Evolutionary conservation across 2,888 invertebrate species (phyloP).

Genomic region (Lasioglossum calceatum): DNA sequence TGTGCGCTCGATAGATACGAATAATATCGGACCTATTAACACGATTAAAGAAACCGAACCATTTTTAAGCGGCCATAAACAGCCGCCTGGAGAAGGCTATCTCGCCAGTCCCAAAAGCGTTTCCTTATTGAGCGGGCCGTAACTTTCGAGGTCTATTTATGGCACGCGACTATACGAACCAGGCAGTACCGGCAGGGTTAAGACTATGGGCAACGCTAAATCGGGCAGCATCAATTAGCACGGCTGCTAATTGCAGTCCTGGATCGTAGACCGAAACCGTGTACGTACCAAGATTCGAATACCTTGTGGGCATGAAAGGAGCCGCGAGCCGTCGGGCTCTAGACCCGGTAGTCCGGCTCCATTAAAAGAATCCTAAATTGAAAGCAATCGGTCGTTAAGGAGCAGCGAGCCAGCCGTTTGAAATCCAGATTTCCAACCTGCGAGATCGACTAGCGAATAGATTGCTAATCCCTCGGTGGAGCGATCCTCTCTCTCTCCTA

Average conservation of each 20-base stretch:
- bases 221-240: background rate
- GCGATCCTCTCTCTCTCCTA: background rate
- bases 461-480: conserved; percentile 35
- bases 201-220: background rate
- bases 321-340: background rate
- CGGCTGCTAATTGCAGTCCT: background rate
- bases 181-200: background rate
- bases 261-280: background rate
- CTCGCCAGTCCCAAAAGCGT: background rate
- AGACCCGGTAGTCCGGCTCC: background rate
- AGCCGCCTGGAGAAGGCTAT: background rate
- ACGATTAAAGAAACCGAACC: too few relatives aligned
- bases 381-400: conserved; percentile 45
- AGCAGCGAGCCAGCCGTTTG: conserved; percentile 21
- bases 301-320: background rate
- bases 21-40: too few relatives aligned
- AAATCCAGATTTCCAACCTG: conserved; percentile 48
- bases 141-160: background rate
- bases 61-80: background rate
- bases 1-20: too few relatives aligned
- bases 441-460: conserved; percentile 14
- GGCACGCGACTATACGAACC: background rate
- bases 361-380: conserved; percentile 51
- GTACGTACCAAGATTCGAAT: background rate
- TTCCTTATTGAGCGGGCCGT: background rate